Evolutionary conservation across 2,888 invertebrate species (phyloP).

Genomic region (Campoplex capitator): DNA sequence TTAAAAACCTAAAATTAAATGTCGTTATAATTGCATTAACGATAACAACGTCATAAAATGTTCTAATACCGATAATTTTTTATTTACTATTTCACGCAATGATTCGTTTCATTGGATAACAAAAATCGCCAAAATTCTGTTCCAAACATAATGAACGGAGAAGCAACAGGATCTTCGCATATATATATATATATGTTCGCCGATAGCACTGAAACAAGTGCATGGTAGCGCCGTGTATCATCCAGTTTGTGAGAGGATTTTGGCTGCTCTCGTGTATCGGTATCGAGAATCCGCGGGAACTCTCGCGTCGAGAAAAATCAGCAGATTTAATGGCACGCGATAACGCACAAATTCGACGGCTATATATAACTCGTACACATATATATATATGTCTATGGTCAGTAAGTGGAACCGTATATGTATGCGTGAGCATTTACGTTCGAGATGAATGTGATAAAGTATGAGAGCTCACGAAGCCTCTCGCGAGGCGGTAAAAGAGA

Average conservation of each 20-base stretch:
- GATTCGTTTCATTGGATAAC: background rate
- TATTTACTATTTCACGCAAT: no score
- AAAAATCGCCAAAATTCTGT: background rate
- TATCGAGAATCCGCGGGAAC: constrained; percentile 32
- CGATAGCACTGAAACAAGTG: background rate
- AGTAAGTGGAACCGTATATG: constrained; percentile 22
- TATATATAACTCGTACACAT: background rate
- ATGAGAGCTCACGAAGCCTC: constrained; percentile 65
- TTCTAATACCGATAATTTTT: no score
- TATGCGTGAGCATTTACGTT: constrained; percentile 21
- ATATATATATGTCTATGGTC: background rate
- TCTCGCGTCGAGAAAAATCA: constrained; percentile 52
- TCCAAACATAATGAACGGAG: background rate
- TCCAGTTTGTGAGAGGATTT: constrained; percentile 34
- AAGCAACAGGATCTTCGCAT: background rate
- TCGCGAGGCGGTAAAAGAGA: constrained; percentile 28
- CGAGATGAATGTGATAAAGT: constrained; percentile 66
- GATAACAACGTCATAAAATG: no score
- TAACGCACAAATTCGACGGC: constrained; percentile 62
- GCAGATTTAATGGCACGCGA: constrained; percentile 60
- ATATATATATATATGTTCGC: background rate
- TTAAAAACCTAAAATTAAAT: no score
- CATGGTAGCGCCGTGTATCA: constrained; percentile 7
- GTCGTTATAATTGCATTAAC: no score
- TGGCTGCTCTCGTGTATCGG: constrained; percentile 15